These are phyloP conservation scores for Gopherus flavomarginatus DNA, from an alignment of 2,113 vertebrate species.

Conservation along the genomic window DNA sequence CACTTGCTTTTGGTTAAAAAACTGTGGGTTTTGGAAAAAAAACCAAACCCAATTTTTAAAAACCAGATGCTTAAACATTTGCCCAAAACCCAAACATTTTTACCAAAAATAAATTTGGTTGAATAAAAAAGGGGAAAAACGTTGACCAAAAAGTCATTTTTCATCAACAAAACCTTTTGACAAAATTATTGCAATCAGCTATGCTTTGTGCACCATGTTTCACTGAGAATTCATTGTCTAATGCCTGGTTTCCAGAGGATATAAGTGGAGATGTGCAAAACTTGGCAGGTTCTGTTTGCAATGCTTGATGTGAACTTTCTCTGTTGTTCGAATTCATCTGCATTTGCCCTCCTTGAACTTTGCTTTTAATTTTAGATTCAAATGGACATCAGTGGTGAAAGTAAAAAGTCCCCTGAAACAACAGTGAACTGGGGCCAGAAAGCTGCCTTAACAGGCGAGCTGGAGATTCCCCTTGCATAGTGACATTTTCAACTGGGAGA, in stretches of 20 bases:
- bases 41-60: background rate
- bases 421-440: background rate
- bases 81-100: background rate
- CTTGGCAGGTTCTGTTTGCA: background rate
- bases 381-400: conserved; percentile 31
- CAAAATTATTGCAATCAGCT: background rate
- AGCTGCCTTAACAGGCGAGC: background rate
- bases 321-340: conserved; percentile 7
- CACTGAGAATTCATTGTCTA: background rate
- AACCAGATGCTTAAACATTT: background rate
- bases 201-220: background rate
- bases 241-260: conserved; percentile 2
- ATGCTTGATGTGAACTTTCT: background rate
- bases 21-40: background rate
- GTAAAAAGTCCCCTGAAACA: background rate
- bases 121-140: background rate
- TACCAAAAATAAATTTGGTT: background rate
- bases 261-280: conserved; percentile 10
- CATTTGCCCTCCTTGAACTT: rapidly evolving
- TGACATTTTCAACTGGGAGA: background rate
- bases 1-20: background rate
- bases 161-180: background rate
- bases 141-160: background rate
- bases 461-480: background rate
- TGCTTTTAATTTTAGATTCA: conserved; percentile 51